Percentiles rank a stretch among this genome's conserved stretches.
Evolutionary conservation across 2,888 invertebrate genomes (phyloP).

Genomic region (Ethmia dodecea): DNA sequence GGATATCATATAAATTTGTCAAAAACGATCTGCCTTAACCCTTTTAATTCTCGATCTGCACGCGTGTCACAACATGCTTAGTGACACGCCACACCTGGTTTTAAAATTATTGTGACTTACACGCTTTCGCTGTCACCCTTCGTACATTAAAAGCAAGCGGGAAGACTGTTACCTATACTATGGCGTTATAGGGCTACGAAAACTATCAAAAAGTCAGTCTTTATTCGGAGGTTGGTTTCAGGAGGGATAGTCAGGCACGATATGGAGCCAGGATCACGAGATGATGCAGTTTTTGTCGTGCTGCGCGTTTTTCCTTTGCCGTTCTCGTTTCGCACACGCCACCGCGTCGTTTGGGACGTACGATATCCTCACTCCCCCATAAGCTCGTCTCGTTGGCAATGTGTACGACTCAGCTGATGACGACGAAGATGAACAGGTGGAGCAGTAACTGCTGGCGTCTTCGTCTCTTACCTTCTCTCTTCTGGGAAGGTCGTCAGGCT

Average conservation of each 20-base stretch:
- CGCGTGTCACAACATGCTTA: slow-evolving; percentile 48
- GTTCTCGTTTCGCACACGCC: slow-evolving; percentile 86
- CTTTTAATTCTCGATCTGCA: slow-evolving; percentile 35
- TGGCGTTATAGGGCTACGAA: slow-evolving; percentile 55
- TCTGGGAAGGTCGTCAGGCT: slow-evolving; percentile 58
- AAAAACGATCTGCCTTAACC: slow-evolving; percentile 30
- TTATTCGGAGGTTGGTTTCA: slow-evolving; percentile 68
- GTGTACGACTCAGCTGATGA: slow-evolving; percentile 93
- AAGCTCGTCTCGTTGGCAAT: slow-evolving; percentile 88
- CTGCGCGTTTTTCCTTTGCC: slow-evolving; percentile 77
- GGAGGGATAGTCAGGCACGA: slow-evolving; percentile 41
- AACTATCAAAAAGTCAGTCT: slow-evolving; percentile 71
- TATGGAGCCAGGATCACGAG: slow-evolving; percentile 81
- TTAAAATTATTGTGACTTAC: slow-evolving; percentile 25
- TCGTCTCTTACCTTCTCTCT: slow-evolving; percentile 68
- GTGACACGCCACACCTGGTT: slow-evolving; percentile 38
- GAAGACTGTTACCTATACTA: slow-evolving; percentile 38
- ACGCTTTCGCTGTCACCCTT: slow-evolving; percentile 26
- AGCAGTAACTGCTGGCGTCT: slow-evolving; percentile 87
- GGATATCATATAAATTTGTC: slow-evolving; percentile 49
- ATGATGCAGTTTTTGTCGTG: slow-evolving; percentile 91
- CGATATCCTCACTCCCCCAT: slow-evolving; percentile 92
- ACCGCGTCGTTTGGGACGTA: slow-evolving; percentile 96
- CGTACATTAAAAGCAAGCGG: slow-evolving; percentile 4
- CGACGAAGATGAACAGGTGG: slow-evolving; percentile 94